Base-by-base conservation (phyloP, 2,113 vertebrate species). In the Ameiurus melas region DNA sequence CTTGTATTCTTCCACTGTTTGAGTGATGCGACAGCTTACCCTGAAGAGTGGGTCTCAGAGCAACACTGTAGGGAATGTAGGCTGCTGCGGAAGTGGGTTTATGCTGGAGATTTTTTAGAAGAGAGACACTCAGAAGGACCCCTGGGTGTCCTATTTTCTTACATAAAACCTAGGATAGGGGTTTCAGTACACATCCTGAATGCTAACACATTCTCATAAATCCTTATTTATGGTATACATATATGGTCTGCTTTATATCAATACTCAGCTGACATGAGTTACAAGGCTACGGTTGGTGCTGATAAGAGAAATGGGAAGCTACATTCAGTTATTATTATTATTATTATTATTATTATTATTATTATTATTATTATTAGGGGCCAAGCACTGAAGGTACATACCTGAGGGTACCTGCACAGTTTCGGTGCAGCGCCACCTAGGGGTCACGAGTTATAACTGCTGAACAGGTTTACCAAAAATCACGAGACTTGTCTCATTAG, bases 21-120 rank as follows among this genome's bases (percentile, higher is more conserved):
- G 86, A 87, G 79, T 68, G 66, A 87, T 71, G 79, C 66, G 53
- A 57, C 66, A 73, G 64, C 33, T 71, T 39, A 71, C 25, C 33
- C 51, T 47, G 53, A 36, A 39, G 53, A 87, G 51, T 12, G 4
- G 60, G 39, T 89, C 73, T n/a, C 53, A 71, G 71, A 53, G 58
- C 57, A 30, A 19, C 87, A 84, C 84, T 79, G 62, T 13, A 4
- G 87, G 84, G 62, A 88, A 53, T 16, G 4, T 60, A 47, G 68
- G 57, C 39, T 83, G 58, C 2, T 83, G 75, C 86, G 89, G 85
- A 70, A 70, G 64, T 22, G 64, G 13, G 47, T 77, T 43, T 75
- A 57, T 75, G 51, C 57, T 62, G 55, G 60, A 81, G 60, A 62
- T 55, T 81, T 14, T 25, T 51, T 43, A 8, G 39, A 47, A 66